Conservation (phyloP, 2,113 vertebrate species). For the Lophius piscatorius region DNA sequence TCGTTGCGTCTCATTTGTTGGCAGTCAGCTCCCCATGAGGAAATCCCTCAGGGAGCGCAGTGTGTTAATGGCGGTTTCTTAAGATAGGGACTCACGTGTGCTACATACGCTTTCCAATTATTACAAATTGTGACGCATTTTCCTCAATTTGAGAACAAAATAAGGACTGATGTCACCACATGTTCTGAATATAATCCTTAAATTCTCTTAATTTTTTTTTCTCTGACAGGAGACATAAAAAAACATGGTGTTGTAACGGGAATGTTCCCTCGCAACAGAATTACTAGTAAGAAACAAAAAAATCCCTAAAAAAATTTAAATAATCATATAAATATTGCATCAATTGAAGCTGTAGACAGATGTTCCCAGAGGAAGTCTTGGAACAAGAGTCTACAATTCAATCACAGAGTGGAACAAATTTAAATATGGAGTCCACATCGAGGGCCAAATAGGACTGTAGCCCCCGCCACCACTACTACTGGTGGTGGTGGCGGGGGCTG, state of each 20-base stretch:
- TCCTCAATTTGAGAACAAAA: slow-evolving; percentile 23
- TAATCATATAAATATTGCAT: no score
- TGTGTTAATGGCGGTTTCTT: slow-evolving; percentile 49
- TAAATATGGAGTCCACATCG: no score
- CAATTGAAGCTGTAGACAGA: no score
- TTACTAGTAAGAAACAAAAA: no score
- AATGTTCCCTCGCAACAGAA: slow-evolving; percentile 14
- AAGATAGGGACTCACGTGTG: slow-evolving; percentile 15
- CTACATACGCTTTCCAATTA: slow-evolving; percentile 33
- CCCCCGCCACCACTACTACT: no score
- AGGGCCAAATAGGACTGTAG: no score
- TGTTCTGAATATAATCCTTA: slow-evolving; percentile 44
- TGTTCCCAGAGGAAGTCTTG: no score
- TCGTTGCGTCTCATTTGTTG: slow-evolving; percentile 18
- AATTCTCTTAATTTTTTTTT: slow-evolving; percentile 63
- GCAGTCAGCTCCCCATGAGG: slow-evolving; percentile 2
- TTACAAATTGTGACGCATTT: slow-evolving; percentile 45
- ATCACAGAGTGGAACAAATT: no score
- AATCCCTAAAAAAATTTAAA: no score
- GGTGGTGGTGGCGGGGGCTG: no score
- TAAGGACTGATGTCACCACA: slow-evolving; percentile 32
- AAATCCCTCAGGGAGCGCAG: slow-evolving; percentile 23
- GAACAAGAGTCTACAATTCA: no score
- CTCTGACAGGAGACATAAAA: slow-evolving; percentile 36
- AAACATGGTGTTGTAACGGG: background rate